Evolutionary conservation across 2,797 vertebrate genomes (phyloP).

Genomic region (Neomorphus geoffroyi): DNA sequence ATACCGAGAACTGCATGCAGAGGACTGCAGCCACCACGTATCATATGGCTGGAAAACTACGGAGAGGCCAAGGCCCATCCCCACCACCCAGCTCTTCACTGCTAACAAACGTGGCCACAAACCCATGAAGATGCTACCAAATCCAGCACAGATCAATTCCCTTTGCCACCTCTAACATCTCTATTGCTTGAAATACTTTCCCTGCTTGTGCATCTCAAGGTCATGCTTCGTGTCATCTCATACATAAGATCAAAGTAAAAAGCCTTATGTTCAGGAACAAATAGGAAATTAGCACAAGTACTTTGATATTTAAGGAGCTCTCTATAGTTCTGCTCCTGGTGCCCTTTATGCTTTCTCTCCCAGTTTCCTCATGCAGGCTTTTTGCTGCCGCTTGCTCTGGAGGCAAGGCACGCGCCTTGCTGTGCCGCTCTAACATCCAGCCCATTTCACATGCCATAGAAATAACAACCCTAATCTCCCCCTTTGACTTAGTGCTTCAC

Average conservation of each 20-base stretch:
- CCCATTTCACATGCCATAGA: not conserved
- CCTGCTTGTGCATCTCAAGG: not conserved
- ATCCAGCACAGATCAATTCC: not conserved
- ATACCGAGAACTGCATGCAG: not conserved
- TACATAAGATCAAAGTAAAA: not conserved
- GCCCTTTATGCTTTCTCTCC: not conserved
- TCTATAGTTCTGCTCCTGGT: not conserved
- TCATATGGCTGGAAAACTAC: constrained; percentile 18
- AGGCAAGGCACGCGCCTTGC: not conserved
- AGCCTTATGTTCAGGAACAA: not conserved
- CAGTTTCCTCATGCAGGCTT: not conserved
- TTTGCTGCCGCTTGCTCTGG: not conserved
- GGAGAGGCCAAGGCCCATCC: not conserved
- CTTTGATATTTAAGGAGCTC: not conserved
- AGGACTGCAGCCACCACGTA: constrained; percentile 40
- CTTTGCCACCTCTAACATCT: not conserved
- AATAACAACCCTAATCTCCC: constrained; percentile 20
- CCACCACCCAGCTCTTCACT: not conserved
- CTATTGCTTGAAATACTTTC: not conserved
- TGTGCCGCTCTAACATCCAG: not conserved
- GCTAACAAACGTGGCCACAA: not conserved
- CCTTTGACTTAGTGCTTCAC: not conserved
- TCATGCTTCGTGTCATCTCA: not conserved
- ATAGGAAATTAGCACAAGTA: not conserved
- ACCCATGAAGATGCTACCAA: not conserved